phyloP scores from a whole-genome alignment of 1,140 invertebrate genomes.

The Heliconius nattereri region DNA sequence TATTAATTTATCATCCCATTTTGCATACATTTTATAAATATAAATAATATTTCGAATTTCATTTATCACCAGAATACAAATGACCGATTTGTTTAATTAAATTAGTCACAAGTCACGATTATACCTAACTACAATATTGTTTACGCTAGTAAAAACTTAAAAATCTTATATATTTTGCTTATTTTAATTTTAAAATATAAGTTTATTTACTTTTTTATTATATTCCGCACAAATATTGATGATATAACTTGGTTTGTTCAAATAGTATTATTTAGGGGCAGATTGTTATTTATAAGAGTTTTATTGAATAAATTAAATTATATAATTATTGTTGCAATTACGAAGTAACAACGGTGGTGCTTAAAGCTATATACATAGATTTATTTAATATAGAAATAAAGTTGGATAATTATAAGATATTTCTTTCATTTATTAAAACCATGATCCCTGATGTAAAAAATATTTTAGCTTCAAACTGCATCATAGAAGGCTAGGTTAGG shows the following conservation, averaged over 20 bases:
- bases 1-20: no score
- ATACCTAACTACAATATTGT: no score
- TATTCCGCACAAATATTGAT: not conserved
- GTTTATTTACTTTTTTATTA: no score
- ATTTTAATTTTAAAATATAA: no score
- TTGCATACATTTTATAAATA: no score
- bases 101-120: no score
- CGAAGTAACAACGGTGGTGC: slow-evolving; percentile 57
- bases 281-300: slow-evolving; percentile 60
- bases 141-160: no score
- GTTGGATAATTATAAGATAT: slow-evolving; percentile 28
- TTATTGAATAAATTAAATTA: slow-evolving; percentile 42
- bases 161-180: no score
- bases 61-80: no score
- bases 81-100: no score
- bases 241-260: not conserved
- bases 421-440: slow-evolving; percentile 21
- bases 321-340: slow-evolving; percentile 56
- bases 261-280: slow-evolving; percentile 35
- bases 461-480: not conserved
- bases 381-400: slow-evolving; percentile 59
- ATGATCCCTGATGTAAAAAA: not conserved
- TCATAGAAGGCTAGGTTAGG: not conserved
- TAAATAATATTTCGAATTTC: no score
- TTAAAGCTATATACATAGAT: slow-evolving; percentile 56